Evolutionary conservation across 2,888 invertebrate species (phyloP), one percentile per base, ranked within the genome.

Genomic region (Elysia crispata): DNA sequence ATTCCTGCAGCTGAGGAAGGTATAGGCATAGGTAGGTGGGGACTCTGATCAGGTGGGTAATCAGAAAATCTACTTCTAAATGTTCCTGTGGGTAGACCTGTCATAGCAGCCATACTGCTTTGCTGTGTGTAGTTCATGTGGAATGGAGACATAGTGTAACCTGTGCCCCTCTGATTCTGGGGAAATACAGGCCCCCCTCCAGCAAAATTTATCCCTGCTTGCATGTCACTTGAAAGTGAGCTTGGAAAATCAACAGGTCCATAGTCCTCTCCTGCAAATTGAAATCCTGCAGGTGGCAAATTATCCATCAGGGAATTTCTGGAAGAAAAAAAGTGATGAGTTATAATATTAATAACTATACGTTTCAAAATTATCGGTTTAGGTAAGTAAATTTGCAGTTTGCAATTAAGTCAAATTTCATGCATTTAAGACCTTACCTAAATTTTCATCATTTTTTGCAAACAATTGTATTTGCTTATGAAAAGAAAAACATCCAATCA

Each of bases 231-330:
- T 15, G 69, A 69, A 49, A 81, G 57, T n/a, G 81, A 75, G n/a
- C 69, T 64, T 28, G 81, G 81, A 64, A 83, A 83, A 66, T 83
- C 83, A 30, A 83, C 77, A 25, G 79, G 70, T 3, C 74, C 77
- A 77, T 81, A 83, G 20, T 83, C 83, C 0, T 83, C 83, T 54
- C 77, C 81, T 8, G 76, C 54, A 77, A 83, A 80, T 50, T 80
- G 80, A 70, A 76, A 80, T 62, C 76, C 76, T 41, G 80, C 69
- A 49, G 80, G 76, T 33, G 80, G 80, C 25, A 80, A 67, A 62
- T 76, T 80, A 76, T 80, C 80, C 80, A 80, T 80, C 57, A 18
- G 67, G 57, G 57, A 31, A 25, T 41, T 33, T 30, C n/a, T 20
- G 20, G 3, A 33, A 13, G n/a, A n/a, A 15, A 1, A 41, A 33